These are phyloP conservation scores for Barnardius zonarius DNA, from an alignment of 2,113 vertebrate species.

Conservation along the genomic window DNA sequence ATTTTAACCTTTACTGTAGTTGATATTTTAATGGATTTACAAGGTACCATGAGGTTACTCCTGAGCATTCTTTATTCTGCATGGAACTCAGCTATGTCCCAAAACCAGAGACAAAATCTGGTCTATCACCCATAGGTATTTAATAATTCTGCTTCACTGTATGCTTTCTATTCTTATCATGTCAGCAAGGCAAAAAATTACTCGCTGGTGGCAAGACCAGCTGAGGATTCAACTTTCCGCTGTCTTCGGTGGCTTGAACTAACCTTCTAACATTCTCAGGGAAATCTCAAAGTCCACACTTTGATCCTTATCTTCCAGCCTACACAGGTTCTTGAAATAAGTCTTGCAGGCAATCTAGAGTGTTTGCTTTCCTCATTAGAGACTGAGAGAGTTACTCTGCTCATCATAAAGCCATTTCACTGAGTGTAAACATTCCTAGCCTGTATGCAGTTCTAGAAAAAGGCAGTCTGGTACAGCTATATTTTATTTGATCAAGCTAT, in stretches of 20 bases:
- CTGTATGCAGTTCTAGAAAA: not conserved
- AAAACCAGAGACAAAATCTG: not conserved
- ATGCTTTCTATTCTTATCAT: constrained; percentile 5
- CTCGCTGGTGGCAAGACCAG: not conserved
- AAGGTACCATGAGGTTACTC: not conserved
- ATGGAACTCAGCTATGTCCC: not conserved
- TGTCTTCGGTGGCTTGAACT: not conserved
- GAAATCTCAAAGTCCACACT: not conserved
- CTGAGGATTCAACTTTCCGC: not conserved
- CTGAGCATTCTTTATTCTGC: not conserved
- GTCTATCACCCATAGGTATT: not conserved
- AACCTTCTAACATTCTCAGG: not conserved
- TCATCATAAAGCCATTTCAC: not conserved
- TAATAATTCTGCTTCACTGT: not conserved
- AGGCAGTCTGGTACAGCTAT: not conserved
- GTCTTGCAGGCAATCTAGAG: not conserved
- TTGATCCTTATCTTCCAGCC: not conserved
- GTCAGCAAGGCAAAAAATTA: not conserved
- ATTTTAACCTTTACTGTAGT: not conserved
- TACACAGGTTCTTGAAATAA: not conserved
- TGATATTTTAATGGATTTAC: not conserved
- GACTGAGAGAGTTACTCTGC: not conserved
- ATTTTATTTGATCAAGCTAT: not conserved
- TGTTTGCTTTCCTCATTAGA: not conserved
- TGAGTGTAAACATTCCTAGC: not conserved